These are phyloP conservation scores for Etheostoma spectabile DNA, from an alignment of 2,113 vertebrate species.

Conservation along the genomic window DNA sequence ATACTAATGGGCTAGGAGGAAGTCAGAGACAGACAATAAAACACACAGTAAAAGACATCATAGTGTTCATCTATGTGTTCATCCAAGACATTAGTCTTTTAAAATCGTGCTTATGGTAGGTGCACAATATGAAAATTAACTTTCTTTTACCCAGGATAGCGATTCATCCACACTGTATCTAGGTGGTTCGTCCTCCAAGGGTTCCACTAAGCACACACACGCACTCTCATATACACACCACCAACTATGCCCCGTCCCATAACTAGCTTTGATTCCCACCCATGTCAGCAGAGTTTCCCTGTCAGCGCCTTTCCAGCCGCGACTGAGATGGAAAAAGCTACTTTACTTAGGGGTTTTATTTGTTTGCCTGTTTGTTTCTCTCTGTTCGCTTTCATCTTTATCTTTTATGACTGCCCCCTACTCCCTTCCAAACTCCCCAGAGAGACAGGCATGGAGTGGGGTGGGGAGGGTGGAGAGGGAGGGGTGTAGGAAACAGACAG, in stretches of 20 bases:
- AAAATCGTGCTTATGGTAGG: conserved; percentile 17
- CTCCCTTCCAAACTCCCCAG: conserved; percentile 73
- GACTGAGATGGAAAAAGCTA: conserved; percentile 79
- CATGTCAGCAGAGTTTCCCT: conserved; percentile 72
- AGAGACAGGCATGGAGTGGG: conserved; percentile 63
- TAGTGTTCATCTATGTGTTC: conserved; percentile 38
- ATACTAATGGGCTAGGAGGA: conserved; percentile 61
- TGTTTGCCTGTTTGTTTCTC: conserved; percentile 85
- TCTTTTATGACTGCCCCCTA: conserved; percentile 83
- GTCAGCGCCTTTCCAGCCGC: conserved; percentile 63
- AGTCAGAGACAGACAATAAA: conserved; percentile 61
- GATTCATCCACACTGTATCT: conserved; percentile 54
- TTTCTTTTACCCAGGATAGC: conserved; percentile 30
- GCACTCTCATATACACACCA: conserved; percentile 17
- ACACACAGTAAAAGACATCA: conserved; percentile 58
- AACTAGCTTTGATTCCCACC: conserved; percentile 70
- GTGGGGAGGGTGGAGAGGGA: conserved; percentile 9
- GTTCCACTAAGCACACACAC: conserved; percentile 53
- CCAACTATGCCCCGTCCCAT: conserved; percentile 13
- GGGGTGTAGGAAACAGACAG: conserved; percentile 33
- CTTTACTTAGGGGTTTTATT: conserved; percentile 83
- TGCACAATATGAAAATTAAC: conserved; percentile 55
- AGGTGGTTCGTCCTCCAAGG: conserved; percentile 68
- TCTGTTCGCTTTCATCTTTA: conserved; percentile 83
- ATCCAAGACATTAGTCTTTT: conserved; percentile 39